These are phyloP conservation scores for Mormyrus iriodes DNA, from an alignment of 2,113 vertebrate genomes.

Conservation along the genomic window DNA sequence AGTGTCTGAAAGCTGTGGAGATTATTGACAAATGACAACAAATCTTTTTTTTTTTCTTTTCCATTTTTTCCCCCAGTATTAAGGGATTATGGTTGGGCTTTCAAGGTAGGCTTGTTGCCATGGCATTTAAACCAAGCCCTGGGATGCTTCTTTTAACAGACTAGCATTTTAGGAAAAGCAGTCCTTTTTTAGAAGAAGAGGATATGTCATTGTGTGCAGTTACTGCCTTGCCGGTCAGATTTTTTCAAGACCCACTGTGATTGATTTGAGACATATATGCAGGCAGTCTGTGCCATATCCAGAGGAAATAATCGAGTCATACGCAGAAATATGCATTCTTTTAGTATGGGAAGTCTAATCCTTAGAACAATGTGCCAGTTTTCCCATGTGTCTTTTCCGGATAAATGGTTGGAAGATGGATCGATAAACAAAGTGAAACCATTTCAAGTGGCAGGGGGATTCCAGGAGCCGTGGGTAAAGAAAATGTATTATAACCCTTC, in stretches of 20 bases:
- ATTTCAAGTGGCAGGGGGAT: not conserved
- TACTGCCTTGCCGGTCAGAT: not conserved
- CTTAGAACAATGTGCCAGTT: not conserved
- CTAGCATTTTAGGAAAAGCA: not conserved
- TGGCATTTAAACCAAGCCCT: slow-evolving; percentile 11
- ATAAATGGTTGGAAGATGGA: not conserved
- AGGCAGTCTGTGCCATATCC: not conserved
- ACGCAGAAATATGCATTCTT: not conserved
- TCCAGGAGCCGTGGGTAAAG: not conserved
- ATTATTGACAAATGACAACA: slow-evolving; percentile 17
- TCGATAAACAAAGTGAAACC: not conserved
- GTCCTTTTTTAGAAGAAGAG: not conserved
- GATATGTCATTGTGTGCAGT: not conserved
- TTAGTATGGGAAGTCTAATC: not conserved
- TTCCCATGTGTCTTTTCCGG: not conserved
- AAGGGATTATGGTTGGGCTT: slow-evolving; percentile 27
- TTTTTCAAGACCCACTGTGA: not conserved
- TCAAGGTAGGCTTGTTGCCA: slow-evolving; percentile 13
- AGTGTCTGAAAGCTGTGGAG: not conserved
- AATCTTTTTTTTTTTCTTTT: not conserved
- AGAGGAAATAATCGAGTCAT: not conserved
- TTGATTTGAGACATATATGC: not conserved
- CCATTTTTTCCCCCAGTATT: not conserved
- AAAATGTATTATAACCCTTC: not conserved
- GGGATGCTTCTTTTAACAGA: not conserved